These are phyloP conservation scores for Trissoscelio sp. DNA, from an alignment of 2,888 invertebrate genomes.

Conservation along the genomic window DNA sequence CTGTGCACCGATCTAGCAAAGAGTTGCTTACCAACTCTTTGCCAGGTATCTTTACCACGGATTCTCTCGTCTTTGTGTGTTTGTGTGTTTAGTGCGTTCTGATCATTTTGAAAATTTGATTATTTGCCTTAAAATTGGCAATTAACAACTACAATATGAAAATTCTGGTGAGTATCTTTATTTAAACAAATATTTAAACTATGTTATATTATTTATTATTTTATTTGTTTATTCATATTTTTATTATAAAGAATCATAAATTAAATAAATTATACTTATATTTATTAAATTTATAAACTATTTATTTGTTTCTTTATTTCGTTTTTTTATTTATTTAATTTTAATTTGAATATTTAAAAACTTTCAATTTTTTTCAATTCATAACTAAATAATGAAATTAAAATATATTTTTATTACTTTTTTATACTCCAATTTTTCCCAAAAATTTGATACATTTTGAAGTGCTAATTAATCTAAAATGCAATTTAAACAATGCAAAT, in stretches of 20 bases:
- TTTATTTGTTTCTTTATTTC: no score
- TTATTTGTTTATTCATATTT: no score
- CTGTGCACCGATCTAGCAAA: constrained; percentile 79
- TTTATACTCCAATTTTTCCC: no score
- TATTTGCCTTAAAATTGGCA: background rate
- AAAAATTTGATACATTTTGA: background rate
- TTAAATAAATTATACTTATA: no score
- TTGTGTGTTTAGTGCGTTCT: constrained; percentile 19
- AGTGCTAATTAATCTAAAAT: background rate
- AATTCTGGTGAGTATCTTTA: constrained; percentile 40
- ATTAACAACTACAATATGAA: constrained; percentile 33
- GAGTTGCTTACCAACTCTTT: constrained; percentile 82
- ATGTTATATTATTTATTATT: constrained; percentile 14
- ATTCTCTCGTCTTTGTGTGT: constrained; percentile 27
- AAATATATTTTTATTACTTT: no score
- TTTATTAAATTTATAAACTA: no score
- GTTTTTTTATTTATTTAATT: no score
- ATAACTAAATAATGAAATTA: no score
- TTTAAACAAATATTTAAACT: no score
- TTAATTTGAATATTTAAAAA: no score
- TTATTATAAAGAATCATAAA: no score
- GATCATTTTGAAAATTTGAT: constrained; percentile 14
- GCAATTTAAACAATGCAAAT: background rate
- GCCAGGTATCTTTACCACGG: constrained; percentile 78
- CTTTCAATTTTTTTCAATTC: no score